phyloP scores from a whole-genome alignment of 2,888 invertebrate species.

The Drosophila parthenogenetica region DNA sequence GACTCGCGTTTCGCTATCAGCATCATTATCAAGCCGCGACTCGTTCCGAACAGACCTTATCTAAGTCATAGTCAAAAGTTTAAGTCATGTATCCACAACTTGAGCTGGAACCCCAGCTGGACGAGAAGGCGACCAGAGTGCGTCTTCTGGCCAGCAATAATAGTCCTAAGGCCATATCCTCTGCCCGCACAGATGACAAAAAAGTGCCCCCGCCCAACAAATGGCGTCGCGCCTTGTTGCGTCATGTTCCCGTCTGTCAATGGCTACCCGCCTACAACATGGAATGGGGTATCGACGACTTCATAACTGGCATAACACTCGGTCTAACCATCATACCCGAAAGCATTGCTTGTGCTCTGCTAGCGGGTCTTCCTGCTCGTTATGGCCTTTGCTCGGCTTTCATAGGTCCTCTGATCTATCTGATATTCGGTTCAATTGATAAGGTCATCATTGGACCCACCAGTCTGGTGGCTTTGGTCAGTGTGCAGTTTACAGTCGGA shows the following conservation, averaged over 20 bases:
- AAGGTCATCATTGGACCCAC: slow-evolving; percentile 94
- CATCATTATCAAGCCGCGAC: slow-evolving; percentile 59
- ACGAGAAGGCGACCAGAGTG: slow-evolving; percentile 52
- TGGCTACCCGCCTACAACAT: slow-evolving; percentile 82
- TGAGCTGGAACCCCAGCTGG: slow-evolving; percentile 48
- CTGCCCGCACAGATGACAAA: slow-evolving; percentile 13
- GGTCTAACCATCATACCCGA: slow-evolving; percentile 97
- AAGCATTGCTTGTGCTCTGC: slow-evolving; percentile 95
- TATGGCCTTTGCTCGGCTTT: slow-evolving; percentile 97
- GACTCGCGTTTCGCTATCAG: slow-evolving; percentile 22
- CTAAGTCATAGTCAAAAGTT: slow-evolving; percentile 1
- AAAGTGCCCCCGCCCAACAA: slow-evolving; percentile 34
- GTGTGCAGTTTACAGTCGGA: slow-evolving; percentile 90
- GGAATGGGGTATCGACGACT: slow-evolving; percentile 89
- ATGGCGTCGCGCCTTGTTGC: slow-evolving; percentile 59
- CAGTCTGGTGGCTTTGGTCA: slow-evolving; percentile 92
- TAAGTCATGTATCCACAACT: slow-evolving; percentile 64
- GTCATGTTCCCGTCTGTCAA: slow-evolving; percentile 72
- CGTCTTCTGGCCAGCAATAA: slow-evolving; percentile 36
- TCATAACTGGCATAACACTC: slow-evolving; percentile 94
- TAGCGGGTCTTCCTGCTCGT: slow-evolving; percentile 94
- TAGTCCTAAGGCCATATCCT: slow-evolving; percentile 4
- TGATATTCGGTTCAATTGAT: slow-evolving; percentile 93
- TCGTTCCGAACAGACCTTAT: slow-evolving; percentile 39
- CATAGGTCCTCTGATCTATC: slow-evolving; percentile 94